Evolutionary conservation across 2,888 invertebrate genomes (phyloP).

Genomic region (Hypomecis atomaria): DNA sequence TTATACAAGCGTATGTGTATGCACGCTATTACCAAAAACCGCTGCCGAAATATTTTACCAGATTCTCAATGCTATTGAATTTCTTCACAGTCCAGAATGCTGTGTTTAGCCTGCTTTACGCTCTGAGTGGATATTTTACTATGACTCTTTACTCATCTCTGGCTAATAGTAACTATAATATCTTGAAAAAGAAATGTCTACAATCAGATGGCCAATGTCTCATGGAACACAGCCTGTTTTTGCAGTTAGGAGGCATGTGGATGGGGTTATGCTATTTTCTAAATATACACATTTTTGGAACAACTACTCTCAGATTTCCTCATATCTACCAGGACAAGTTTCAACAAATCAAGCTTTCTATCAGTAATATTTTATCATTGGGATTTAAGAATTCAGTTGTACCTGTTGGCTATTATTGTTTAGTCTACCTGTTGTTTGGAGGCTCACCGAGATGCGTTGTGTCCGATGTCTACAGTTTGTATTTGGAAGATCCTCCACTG

Average conservation of each 20-base stretch:
- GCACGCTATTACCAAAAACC: slow-evolving; percentile 88
- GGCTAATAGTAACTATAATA: slow-evolving; percentile 84
- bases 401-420: slow-evolving; percentile 86
- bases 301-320: slow-evolving; percentile 86
- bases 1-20: slow-evolving; percentile 89
- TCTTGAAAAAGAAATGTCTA: slow-evolving; percentile 76
- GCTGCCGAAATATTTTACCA: slow-evolving; percentile 85
- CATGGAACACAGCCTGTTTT: slow-evolving; percentile 87
- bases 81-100: slow-evolving; percentile 86
- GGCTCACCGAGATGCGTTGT: slow-evolving; percentile 79
- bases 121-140: slow-evolving; percentile 87
- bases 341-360: slow-evolving; percentile 86
- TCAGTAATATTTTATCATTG: slow-evolving; percentile 83
- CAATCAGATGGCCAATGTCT: slow-evolving; percentile 83
- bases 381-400: slow-evolving; percentile 85
- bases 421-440: slow-evolving; percentile 87
- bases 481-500: slow-evolving; percentile 80
- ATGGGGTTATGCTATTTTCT: slow-evolving; percentile 86
- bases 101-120: slow-evolving; percentile 83
- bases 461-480: slow-evolving; percentile 80
- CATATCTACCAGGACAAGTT: slow-evolving; percentile 89
- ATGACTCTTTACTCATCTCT: slow-evolving; percentile 89
- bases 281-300: slow-evolving; percentile 82
- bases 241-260: slow-evolving; percentile 88
- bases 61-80: slow-evolving; percentile 87